These are phyloP conservation scores for Drymonia ruficornis DNA, from an alignment of 2,888 invertebrate genomes.

Conservation along the genomic window DNA sequence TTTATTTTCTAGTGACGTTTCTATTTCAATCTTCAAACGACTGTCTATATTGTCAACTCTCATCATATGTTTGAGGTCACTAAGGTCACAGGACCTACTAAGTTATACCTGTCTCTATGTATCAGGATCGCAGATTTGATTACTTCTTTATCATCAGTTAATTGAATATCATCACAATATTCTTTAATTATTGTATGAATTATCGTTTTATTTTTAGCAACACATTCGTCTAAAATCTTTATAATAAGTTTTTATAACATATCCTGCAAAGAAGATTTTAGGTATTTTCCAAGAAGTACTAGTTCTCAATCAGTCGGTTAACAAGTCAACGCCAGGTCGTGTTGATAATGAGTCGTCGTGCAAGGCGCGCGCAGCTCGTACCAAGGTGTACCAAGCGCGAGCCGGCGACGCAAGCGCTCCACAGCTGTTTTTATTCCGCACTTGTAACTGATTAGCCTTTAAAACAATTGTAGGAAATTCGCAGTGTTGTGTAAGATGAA, in stretches of 20 bases:
- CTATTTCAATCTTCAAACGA: too few species aligned
- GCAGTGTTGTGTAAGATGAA: slow-evolving; percentile 30
- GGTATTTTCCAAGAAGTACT: not conserved
- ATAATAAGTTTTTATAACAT: too few species aligned
- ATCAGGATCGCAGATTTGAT: not conserved
- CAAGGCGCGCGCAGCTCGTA: slow-evolving; percentile 43
- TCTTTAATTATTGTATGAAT: too few species aligned
- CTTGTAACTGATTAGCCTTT: slow-evolving; percentile 45
- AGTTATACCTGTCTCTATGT: too few species aligned
- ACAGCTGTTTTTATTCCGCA: slow-evolving; percentile 58
- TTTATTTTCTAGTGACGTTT: not conserved
- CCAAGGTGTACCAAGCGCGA: slow-evolving; percentile 70
- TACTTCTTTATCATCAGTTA: not conserved
- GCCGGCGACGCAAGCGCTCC: slow-evolving; percentile 52
- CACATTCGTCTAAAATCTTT: too few species aligned
- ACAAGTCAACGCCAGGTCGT: slow-evolving; percentile 35
- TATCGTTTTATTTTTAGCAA: too few species aligned
- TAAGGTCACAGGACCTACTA: too few species aligned
- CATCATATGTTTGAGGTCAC: too few species aligned
- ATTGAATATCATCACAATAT: too few species aligned
- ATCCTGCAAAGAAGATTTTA: too few species aligned
- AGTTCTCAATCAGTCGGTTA: slow-evolving; percentile 6
- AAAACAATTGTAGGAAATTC: slow-evolving; percentile 54
- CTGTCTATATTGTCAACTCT: too few species aligned
- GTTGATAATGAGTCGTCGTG: slow-evolving; percentile 33